Evolutionary conservation across 2,888 invertebrate species (phyloP).

Genomic region (Lepeophtheirus nordmannii): DNA sequence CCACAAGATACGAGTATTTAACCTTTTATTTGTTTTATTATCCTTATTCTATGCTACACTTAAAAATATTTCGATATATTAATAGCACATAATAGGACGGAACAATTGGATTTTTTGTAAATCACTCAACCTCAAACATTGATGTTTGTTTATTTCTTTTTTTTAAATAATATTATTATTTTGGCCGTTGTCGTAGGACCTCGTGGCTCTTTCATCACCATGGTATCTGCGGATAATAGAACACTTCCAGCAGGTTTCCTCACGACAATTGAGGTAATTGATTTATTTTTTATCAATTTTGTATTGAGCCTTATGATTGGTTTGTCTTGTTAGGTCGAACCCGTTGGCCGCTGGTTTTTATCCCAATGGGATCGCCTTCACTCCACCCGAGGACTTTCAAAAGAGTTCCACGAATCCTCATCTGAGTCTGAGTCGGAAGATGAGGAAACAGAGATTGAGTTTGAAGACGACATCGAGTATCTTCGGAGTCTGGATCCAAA

Average conservation of each 20-base stretch:
- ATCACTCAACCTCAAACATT: too few species aligned
- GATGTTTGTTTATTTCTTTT: too few species aligned
- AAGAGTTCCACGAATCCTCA: background rate
- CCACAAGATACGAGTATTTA: too few species aligned
- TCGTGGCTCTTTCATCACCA: background rate
- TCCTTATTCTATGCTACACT: too few species aligned
- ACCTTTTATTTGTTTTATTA: too few species aligned
- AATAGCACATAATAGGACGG: too few species aligned
- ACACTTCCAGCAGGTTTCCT: background rate
- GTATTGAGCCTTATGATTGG: background rate
- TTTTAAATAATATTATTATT: too few species aligned
- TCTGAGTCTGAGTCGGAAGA: constrained; percentile 26
- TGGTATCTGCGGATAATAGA: background rate
- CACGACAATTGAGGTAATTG: background rate
- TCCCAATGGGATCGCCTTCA: constrained; percentile 19
- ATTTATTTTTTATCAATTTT: background rate
- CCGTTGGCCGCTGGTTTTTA: constrained; percentile 26
- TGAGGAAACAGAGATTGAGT: constrained; percentile 29
- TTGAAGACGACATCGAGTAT: constrained; percentile 60
- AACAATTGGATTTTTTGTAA: too few species aligned
- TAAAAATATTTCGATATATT: too few species aligned
- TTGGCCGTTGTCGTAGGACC: background rate
- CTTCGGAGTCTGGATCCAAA: constrained; percentile 78
- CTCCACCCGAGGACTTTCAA: constrained; percentile 5
- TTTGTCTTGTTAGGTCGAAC: constrained; percentile 22